A percentile compares a stretch with the other conserved stretches of the same genome.
Conservation (phyloP, 2,888 invertebrate species). For the Apodemia zela region DNA sequence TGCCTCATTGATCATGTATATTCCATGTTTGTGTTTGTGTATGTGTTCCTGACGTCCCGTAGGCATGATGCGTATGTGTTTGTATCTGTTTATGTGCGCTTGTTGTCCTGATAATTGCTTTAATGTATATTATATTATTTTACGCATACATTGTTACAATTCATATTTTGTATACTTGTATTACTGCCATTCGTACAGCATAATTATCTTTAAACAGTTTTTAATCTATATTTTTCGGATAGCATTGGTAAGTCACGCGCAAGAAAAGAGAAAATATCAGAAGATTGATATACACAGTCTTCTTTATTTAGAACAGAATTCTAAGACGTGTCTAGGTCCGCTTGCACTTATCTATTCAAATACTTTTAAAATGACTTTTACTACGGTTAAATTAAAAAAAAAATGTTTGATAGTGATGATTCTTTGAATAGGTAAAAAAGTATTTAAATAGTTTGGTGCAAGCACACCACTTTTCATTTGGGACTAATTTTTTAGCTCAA, state of each 20-base stretch:
- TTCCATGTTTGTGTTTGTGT: conserved; percentile 35
- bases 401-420: too few species aligned
- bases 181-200: conserved; percentile 12
- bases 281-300: neutral
- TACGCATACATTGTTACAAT: conserved; percentile 6
- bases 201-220: neutral
- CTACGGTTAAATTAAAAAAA: too few species aligned
- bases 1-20: conserved; percentile 41
- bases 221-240: neutral
- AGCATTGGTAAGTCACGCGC: neutral
- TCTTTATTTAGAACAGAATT: too few species aligned
- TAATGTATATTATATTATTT: conserved; percentile 32
- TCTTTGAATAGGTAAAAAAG: too few species aligned
- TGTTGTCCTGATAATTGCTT: conserved; percentile 73
- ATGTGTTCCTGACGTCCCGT: conserved; percentile 55
- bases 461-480: too few species aligned
- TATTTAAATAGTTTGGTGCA: too few species aligned
- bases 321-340: too few species aligned
- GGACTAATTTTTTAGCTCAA: too few species aligned
- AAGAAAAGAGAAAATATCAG: neutral
- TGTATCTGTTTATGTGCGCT: conserved; percentile 75
- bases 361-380: too few species aligned
- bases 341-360: too few species aligned
- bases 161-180: conserved; percentile 22
- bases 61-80: conserved; percentile 66